A percentile compares a stretch with the other conserved stretches of the same genome.
Conservation (phyloP, 2,888 invertebrate genomes). For the Diarsia dahlii region DNA sequence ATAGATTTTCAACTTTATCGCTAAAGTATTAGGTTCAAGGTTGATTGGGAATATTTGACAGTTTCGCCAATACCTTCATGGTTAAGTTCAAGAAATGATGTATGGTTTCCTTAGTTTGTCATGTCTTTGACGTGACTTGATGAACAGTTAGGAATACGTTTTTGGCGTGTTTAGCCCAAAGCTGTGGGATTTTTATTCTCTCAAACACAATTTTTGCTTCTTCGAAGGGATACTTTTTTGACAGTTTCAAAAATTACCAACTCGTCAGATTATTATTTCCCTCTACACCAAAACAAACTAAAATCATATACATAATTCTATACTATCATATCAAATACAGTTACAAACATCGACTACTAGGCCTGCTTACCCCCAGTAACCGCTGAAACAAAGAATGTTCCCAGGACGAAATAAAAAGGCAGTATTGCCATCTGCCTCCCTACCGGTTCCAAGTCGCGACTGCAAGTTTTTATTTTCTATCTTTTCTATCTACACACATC, state of each 20-base stretch:
- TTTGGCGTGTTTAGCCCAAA: neutral
- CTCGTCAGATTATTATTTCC: neutral
- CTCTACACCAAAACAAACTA: neutral
- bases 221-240: neutral
- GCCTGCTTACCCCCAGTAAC: slow-evolving; percentile 22
- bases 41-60: too few species aligned
- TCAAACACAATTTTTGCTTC: neutral
- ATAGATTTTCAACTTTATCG: too few species aligned
- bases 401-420: slow-evolving; percentile 81
- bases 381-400: slow-evolving; percentile 79
- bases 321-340: slow-evolving; percentile 21
- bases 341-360: slow-evolving; percentile 17
- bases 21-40: too few species aligned
- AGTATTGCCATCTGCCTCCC: slow-evolving; percentile 79
- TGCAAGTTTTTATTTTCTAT: slow-evolving; percentile 82
- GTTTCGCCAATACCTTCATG: too few species aligned
- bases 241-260: neutral
- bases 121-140: neutral
- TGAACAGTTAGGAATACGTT: neutral
- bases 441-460: slow-evolving; percentile 80
- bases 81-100: neutral
- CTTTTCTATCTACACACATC: slow-evolving; percentile 79
- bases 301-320: neutral
- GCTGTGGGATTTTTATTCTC: neutral
- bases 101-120: neutral